Evolutionary conservation across 2,888 invertebrate species (phyloP).

Genomic region (Eristalis intricaria): DNA sequence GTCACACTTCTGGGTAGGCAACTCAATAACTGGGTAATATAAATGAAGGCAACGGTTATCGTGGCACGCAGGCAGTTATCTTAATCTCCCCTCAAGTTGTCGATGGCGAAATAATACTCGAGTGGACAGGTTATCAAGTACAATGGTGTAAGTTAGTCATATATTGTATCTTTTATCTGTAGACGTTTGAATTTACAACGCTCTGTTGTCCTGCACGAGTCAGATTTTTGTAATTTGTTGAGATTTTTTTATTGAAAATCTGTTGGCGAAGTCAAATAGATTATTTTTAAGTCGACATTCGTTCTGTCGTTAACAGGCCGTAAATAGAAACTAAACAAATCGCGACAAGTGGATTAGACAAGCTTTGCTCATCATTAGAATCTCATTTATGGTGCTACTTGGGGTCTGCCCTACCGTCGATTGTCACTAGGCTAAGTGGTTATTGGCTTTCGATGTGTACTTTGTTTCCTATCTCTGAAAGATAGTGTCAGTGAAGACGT

Average conservation of each 20-base stretch:
- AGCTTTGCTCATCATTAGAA: background rate
- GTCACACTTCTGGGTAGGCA: background rate
- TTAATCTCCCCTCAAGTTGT: conserved; percentile 44
- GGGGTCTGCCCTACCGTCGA: background rate
- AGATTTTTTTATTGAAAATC: background rate
- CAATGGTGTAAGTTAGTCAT: conserved; percentile 12
- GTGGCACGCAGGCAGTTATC: conserved; percentile 63
- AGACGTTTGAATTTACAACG: conserved; percentile 13
- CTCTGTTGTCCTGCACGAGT: background rate
- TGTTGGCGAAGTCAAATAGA: background rate
- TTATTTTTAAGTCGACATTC: background rate
- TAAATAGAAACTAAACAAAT: conserved; percentile 11
- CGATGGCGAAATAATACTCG: conserved; percentile 28
- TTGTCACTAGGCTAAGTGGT: background rate
- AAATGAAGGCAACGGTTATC: conserved; percentile 47
- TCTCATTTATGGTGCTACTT: background rate
- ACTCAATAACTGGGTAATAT: background rate
- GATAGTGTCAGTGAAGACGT: background rate
- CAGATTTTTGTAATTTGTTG: conserved; percentile 6
- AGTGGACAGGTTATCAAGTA: conserved; percentile 33
- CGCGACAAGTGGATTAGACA: background rate
- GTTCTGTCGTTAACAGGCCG: conserved; percentile 11
- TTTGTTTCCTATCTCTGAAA: background rate
- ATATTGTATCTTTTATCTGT: conserved; percentile 16
- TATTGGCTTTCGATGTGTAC: background rate